Conservation (phyloP, 2,888 invertebrate genomes). For the Acheta domesticus region DNA sequence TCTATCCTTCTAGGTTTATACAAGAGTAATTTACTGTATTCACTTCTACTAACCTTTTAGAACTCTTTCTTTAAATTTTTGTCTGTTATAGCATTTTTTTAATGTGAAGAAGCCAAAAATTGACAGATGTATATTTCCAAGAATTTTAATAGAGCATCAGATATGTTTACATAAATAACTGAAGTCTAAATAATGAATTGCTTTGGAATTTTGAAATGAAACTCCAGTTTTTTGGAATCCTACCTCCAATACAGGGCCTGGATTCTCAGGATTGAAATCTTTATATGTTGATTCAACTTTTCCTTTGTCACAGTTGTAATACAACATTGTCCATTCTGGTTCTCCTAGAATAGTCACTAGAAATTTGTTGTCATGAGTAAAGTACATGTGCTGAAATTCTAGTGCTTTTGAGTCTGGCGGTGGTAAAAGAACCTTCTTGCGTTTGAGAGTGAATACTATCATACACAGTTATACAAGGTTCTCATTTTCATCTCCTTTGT, state of each 20-base stretch:
- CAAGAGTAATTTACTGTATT: too few relatives aligned
- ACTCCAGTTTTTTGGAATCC: not conserved
- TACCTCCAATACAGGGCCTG: slow-evolving; percentile 4
- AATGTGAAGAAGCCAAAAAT: too few relatives aligned
- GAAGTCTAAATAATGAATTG: too few relatives aligned
- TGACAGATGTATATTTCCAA: too few relatives aligned
- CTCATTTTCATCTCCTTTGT: slow-evolving; percentile 54
- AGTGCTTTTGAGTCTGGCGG: slow-evolving; percentile 58
- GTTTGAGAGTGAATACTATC: slow-evolving; percentile 66
- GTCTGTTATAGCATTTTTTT: too few relatives aligned
- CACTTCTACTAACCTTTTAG: too few relatives aligned
- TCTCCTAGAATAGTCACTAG: slow-evolving; percentile 75
- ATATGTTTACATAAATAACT: too few relatives aligned
- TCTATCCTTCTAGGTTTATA: too few relatives aligned
- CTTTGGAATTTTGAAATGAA: too few relatives aligned
- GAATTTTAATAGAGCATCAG: too few relatives aligned
- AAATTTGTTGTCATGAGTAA: slow-evolving; percentile 78
- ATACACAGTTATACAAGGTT: slow-evolving; percentile 68
- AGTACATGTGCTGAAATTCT: slow-evolving; percentile 69
- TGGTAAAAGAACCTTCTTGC: slow-evolving; percentile 63
- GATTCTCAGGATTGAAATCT: slow-evolving; percentile 60
- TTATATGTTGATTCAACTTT: slow-evolving; percentile 72
- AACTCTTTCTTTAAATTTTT: too few relatives aligned
- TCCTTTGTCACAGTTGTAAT: slow-evolving; percentile 79
- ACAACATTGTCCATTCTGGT: slow-evolving; percentile 77